phyloP scores from a whole-genome alignment of 2,113 vertebrate species.

The Ardeotis arabs region DNA sequence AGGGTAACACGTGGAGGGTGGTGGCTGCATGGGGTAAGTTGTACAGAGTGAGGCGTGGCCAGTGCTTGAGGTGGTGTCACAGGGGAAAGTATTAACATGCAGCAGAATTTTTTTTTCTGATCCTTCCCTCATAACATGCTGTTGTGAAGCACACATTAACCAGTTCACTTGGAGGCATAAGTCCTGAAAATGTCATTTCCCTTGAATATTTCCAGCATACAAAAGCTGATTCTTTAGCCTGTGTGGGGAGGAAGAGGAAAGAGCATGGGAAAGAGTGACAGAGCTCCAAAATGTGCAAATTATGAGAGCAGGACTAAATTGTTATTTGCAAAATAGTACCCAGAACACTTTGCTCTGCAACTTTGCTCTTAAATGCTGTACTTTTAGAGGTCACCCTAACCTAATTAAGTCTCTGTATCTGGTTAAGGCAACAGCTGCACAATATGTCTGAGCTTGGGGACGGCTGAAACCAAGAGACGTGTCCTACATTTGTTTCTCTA shows the following conservation, averaged over 20 bases:
- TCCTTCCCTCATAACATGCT: neutral
- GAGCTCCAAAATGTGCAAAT: neutral
- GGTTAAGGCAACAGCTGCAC: constrained; percentile 47
- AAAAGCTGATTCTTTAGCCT: neutral
- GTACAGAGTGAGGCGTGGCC: neutral
- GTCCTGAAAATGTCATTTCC: neutral
- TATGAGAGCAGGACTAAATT: neutral
- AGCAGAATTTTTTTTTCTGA: neutral
- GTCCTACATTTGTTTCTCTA: neutral
- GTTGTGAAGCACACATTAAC: neutral
- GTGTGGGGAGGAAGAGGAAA: neutral
- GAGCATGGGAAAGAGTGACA: neutral
- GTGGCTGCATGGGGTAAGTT: neutral
- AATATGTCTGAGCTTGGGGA: neutral
- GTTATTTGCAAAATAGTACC: neutral
- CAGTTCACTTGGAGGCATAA: neutral
- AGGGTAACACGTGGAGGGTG: accelerated
- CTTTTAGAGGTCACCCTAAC: constrained; percentile 32
- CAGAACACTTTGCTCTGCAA: neutral
- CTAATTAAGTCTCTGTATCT: constrained; percentile 31
- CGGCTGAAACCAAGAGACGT: neutral
- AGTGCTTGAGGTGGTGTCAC: neutral
- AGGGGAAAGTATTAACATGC: neutral
- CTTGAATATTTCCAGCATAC: neutral
- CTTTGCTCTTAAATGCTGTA: neutral